Evolutionary conservation across 2,797 vertebrate species (phyloP).

Genomic region (Denticeps clupeoides): DNA sequence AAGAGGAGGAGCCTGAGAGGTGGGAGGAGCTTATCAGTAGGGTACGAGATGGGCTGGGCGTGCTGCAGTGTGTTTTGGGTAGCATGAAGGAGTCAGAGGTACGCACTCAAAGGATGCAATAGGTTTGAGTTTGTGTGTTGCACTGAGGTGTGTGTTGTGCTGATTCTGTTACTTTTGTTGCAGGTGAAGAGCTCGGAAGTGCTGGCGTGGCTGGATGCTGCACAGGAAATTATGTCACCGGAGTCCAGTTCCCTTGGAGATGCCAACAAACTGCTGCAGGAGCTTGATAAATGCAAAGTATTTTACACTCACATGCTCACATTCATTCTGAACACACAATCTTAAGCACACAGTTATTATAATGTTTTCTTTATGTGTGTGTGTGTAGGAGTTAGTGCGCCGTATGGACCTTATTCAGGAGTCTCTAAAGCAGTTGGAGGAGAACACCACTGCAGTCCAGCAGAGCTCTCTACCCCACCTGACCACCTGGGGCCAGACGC

Average conservation of each 20-base stretch:
- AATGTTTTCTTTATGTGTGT: background rate
- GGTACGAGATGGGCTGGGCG: conserved; percentile 63
- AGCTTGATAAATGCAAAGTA: conserved; percentile 80
- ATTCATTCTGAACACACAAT: background rate
- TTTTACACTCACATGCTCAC: conserved; percentile 15
- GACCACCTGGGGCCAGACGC: conserved; percentile 66
- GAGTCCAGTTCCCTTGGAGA: conserved; percentile 56
- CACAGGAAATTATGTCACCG: conserved; percentile 70
- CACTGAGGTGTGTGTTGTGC: too few species aligned
- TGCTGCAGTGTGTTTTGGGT: conserved; percentile 64
- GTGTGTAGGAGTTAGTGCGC: conserved; percentile 63
- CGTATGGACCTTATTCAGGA: conserved; percentile 78
- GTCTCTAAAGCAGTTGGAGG: conserved; percentile 76
- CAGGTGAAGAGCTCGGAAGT: conserved; percentile 67
- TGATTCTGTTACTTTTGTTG: background rate
- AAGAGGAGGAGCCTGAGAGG: conserved; percentile 46
- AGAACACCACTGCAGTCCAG: conserved; percentile 66
- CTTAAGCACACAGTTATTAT: background rate
- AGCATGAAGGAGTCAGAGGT: conserved; percentile 81
- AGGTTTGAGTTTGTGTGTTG: background rate
- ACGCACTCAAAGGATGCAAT: too few species aligned
- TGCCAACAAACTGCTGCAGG: conserved; percentile 60
- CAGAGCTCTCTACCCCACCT: conserved; percentile 54
- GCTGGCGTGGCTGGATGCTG: conserved; percentile 73
- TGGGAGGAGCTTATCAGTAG: conserved; percentile 71